phyloP scores from a whole-genome alignment of 2,888 invertebrate species.

The Leptinotarsa tumamoca region DNA sequence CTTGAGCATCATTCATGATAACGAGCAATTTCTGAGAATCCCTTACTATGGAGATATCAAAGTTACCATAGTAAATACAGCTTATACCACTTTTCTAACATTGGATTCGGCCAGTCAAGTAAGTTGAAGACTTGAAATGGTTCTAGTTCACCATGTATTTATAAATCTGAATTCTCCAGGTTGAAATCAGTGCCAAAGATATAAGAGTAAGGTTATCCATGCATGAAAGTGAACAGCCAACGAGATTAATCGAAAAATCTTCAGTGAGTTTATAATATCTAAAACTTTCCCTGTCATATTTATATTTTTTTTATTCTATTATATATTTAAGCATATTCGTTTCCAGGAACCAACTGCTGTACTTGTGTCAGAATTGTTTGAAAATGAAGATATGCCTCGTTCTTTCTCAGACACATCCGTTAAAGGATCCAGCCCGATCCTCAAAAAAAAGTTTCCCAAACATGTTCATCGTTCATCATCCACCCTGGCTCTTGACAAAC shows the following conservation, averaged over 20 bases:
- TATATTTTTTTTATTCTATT: neutral
- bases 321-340: neutral
- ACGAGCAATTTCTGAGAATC: slow-evolving; percentile 72
- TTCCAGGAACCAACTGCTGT: slow-evolving; percentile 28
- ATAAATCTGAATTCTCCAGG: slow-evolving; percentile 62
- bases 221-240: slow-evolving; percentile 56
- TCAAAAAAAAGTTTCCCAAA: neutral
- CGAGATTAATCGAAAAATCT: slow-evolving; percentile 27
- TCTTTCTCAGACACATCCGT: slow-evolving; percentile 40
- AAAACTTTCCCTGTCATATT: neutral
- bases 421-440: neutral
- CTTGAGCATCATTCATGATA: slow-evolving; percentile 66
- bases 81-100: slow-evolving; percentile 68
- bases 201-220: slow-evolving; percentile 76
- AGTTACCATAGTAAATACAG: slow-evolving; percentile 67
- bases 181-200: slow-evolving; percentile 84
- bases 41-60: slow-evolving; percentile 73
- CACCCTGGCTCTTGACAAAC: neutral
- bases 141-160: neutral
- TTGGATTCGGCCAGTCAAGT: slow-evolving; percentile 74
- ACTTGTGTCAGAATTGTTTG: slow-evolving; percentile 20
- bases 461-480: slow-evolving; percentile 15
- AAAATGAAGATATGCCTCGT: slow-evolving; percentile 25
- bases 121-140: slow-evolving; percentile 14
- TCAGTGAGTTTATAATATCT: slow-evolving; percentile 16